Conservation (phyloP, 2,888 invertebrate genomes). For the Acanthococcus lagerstroemiae region DNA sequence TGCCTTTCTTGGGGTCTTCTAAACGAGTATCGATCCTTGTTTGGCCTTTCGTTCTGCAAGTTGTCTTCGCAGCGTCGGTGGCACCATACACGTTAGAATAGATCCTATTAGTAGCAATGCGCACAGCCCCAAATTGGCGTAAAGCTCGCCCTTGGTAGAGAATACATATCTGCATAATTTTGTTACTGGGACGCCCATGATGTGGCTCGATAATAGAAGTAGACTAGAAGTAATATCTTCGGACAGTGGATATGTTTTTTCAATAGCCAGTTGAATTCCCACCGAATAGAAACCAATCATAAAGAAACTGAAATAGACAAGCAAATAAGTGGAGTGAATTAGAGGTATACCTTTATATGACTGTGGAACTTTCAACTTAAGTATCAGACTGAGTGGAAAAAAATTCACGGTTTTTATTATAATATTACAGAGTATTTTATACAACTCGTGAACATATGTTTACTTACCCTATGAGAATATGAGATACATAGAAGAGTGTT, state of each 20-base stretch:
- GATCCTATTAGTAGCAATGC: slow-evolving; percentile 64
- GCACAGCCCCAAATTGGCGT: slow-evolving; percentile 72
- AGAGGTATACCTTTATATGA: no score
- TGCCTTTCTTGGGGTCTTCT: not conserved
- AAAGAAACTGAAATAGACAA: slow-evolving; percentile 53
- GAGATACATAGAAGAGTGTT: slow-evolving; percentile 73
- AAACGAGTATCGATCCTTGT: not conserved
- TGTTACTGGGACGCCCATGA: slow-evolving; percentile 37
- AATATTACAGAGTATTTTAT: no score
- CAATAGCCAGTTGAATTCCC: slow-evolving; percentile 39
- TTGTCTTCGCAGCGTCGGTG: slow-evolving; percentile 50
- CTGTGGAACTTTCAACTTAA: no score
- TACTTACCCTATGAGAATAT: slow-evolving; percentile 53
- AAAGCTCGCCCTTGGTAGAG: slow-evolving; percentile 61
- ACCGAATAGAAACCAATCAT: slow-evolving; percentile 39
- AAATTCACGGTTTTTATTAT: no score
- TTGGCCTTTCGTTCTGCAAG: not conserved
- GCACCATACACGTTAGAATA: slow-evolving; percentile 67
- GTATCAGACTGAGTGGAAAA: no score
- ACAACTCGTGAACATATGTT: no score
- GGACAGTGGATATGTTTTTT: slow-evolving; percentile 39
- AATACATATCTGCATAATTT: slow-evolving; percentile 31
- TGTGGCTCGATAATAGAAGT: slow-evolving; percentile 37
- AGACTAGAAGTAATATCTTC: slow-evolving; percentile 39
- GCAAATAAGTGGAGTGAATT: no score